Evolutionary conservation across 2,113 vertebrate genomes (phyloP).

Genomic region (Etheostoma cragini): DNA sequence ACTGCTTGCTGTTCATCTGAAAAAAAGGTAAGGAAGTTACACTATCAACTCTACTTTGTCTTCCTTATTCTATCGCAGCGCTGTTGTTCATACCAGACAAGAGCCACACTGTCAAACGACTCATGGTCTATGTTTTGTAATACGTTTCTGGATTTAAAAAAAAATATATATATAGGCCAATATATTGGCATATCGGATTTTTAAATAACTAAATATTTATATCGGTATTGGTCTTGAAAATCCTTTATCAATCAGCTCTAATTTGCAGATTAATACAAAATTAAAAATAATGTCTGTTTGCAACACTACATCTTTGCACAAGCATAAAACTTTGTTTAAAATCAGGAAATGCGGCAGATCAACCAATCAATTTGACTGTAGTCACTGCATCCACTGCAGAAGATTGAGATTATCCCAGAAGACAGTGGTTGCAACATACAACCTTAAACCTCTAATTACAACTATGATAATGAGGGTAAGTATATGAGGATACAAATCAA

Average conservation of each 20-base stretch:
- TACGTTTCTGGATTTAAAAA: too few species aligned
- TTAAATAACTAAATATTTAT: too few species aligned
- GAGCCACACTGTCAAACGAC: conserved; percentile 16
- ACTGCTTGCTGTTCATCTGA: conserved; percentile 70
- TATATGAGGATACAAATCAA: conserved; percentile 40
- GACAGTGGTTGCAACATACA: conserved; percentile 26
- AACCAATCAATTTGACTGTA: background rate
- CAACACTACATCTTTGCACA: background rate
- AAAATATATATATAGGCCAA: too few species aligned
- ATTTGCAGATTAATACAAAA: background rate
- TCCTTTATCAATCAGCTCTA: too few species aligned
- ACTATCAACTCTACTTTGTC: background rate
- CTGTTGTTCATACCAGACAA: background rate
- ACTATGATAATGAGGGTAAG: conserved; percentile 41
- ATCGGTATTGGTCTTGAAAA: too few species aligned
- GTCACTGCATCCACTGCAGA: conserved; percentile 6
- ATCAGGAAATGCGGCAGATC: background rate
- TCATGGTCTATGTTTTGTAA: background rate
- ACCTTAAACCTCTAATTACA: conserved; percentile 46
- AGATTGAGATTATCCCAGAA: conserved; percentile 33
- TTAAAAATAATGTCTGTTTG: background rate
- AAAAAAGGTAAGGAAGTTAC: conserved; percentile 44
- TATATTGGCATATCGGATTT: too few species aligned
- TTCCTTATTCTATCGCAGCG: conserved; percentile 19
- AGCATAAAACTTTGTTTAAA: conserved; percentile 18